phyloP scores from a whole-genome alignment of 2,797 vertebrate species.

The Thaleichthys pacificus region DNA sequence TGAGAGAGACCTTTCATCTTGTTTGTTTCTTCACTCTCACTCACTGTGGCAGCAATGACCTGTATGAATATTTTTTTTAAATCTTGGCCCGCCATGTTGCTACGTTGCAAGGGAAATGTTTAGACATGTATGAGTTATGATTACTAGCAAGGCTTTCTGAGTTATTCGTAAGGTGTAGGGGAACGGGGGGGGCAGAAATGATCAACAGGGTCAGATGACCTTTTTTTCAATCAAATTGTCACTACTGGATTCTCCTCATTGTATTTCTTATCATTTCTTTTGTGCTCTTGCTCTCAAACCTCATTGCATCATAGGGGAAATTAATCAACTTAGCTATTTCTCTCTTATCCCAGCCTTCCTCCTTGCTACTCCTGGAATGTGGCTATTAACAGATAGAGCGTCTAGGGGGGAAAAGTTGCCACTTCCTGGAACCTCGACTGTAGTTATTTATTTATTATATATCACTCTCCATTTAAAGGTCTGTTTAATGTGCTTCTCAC shows the following conservation, averaged over 20 bases:
- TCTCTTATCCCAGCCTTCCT: neutral
- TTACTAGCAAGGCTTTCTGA: neutral
- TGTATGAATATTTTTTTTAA: neutral
- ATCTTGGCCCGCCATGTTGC: neutral
- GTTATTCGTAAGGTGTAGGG: neutral
- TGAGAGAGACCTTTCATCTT: neutral
- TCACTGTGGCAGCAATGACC: neutral
- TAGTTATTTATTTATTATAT: slow-evolving; percentile 3
- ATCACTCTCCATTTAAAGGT: slow-evolving; percentile 7
- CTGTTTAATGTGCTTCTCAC: slow-evolving; percentile 2
- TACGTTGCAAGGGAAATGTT: neutral
- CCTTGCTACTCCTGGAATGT: neutral
- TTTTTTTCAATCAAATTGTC: neutral
- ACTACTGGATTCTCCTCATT: neutral
- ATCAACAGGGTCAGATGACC: neutral
- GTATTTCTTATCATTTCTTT: neutral
- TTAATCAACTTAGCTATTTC: slow-evolving; percentile 10
- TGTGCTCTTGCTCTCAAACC: slow-evolving; percentile 8
- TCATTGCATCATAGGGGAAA: slow-evolving; percentile 2
- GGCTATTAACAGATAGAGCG: slow-evolving; percentile 10
- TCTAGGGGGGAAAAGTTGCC: neutral
- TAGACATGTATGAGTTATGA: neutral
- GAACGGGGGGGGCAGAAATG: too few relatives aligned
- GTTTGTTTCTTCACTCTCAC: neutral
- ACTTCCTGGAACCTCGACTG: neutral